phyloP scores from a whole-genome alignment of 2,797 vertebrate genomes.

The Argya squamiceps region DNA sequence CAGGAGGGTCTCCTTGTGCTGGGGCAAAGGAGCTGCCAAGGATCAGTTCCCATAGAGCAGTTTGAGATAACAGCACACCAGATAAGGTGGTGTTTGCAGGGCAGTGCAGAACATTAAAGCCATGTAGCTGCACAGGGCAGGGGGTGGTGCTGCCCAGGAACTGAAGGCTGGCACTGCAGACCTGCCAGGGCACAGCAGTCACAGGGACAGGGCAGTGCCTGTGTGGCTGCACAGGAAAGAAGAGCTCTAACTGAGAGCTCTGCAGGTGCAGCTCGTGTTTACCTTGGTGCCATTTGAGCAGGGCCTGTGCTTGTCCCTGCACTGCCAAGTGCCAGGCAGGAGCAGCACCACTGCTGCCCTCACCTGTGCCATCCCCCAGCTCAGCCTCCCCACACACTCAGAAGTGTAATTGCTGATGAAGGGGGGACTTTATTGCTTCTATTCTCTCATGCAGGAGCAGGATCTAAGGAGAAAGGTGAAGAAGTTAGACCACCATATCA shows the following conservation, averaged over 20 bases:
- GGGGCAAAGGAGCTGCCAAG: neutral
- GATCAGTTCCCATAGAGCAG: neutral
- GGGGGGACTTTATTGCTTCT: neutral
- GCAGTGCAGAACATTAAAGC: neutral
- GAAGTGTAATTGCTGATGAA: neutral
- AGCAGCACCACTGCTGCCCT: neutral
- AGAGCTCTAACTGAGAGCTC: neutral
- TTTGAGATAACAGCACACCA: fast-evolving
- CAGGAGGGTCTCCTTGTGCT: neutral
- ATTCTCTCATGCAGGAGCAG: conserved; percentile 58
- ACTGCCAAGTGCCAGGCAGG: neutral
- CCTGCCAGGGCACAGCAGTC: neutral
- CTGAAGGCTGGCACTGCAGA: neutral
- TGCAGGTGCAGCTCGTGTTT: neutral
- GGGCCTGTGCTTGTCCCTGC: neutral
- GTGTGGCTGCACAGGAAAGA: neutral
- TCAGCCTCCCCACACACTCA: neutral
- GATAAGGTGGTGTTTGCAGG: neutral
- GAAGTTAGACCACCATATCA: conserved; percentile 79
- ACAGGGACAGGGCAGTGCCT: neutral
- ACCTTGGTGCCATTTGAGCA: neutral
- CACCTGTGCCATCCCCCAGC: neutral
- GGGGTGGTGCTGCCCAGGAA: neutral
- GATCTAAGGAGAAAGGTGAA: conserved; percentile 73
- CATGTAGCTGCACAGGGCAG: neutral